These are phyloP conservation scores for Nematopogon swammerdamellus DNA, from an alignment of 2,888 invertebrate species.

Conservation along the genomic window DNA sequence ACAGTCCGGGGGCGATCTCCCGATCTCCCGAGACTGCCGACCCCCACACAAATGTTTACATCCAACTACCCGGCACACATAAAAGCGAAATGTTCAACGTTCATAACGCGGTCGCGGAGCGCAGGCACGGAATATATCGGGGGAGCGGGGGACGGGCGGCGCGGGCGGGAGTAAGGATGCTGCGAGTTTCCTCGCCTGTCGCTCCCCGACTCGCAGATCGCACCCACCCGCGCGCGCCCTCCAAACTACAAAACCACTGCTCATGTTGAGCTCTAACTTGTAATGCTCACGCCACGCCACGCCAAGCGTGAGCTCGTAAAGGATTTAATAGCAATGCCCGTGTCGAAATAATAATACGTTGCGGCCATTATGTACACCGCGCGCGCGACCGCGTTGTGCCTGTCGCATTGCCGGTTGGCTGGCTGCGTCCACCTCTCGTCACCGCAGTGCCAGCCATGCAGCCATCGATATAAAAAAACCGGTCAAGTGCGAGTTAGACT, in stretches of 20 bases:
- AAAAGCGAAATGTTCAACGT: background rate
- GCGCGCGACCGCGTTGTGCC: background rate
- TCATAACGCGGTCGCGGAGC: background rate
- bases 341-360: conserved; percentile 44
- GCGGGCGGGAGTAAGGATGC: too few species aligned
- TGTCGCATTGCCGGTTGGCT: background rate
- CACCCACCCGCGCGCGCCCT: too few species aligned
- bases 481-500: too few species aligned
- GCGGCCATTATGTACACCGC: conserved; percentile 23
- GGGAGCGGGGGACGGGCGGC: too few species aligned
- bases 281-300: too few species aligned
- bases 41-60: conserved; percentile 29
- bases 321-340: conserved; percentile 43
- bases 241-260: too few species aligned
- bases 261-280: conserved; percentile 24
- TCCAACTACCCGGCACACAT: conserved; percentile 24
- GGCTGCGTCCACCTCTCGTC: too few species aligned
- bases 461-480: too few species aligned
- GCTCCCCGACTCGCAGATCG: too few species aligned
- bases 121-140: too few species aligned
- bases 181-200: conserved; percentile 17
- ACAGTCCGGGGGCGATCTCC: conserved; percentile 5
- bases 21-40: background rate
- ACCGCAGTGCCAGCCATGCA: too few species aligned
- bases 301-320: conserved; percentile 31